phyloP scores from a whole-genome alignment of 1,140 invertebrate genomes.

The Mesaphorura yosii region DNA sequence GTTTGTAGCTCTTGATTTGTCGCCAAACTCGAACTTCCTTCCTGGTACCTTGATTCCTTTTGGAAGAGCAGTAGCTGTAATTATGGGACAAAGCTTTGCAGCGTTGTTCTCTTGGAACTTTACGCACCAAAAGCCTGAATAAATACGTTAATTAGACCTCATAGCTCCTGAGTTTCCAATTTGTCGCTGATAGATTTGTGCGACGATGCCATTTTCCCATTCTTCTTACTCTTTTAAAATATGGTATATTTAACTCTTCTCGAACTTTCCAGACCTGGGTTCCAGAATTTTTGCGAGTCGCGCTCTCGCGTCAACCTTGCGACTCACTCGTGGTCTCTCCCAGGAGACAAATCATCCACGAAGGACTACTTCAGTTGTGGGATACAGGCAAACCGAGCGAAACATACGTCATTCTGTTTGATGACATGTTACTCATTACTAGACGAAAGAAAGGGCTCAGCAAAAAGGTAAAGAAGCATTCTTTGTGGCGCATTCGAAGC shows the following conservation, averaged over 20 bases:
- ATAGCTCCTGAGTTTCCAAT: no score
- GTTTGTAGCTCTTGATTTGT: no score
- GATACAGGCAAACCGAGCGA: slow-evolving; percentile 47
- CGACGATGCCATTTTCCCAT: not conserved
- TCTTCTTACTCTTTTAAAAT: not conserved
- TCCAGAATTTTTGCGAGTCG: slow-evolving; percentile 45
- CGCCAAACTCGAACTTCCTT: no score
- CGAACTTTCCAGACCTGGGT: slow-evolving; percentile 40
- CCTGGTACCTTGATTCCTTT: no score
- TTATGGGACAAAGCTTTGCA: no score
- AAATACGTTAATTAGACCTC: no score
- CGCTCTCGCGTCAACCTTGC: slow-evolving; percentile 52
- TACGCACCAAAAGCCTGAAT: no score
- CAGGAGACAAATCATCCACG: slow-evolving; percentile 49
- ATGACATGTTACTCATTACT: slow-evolving; percentile 57
- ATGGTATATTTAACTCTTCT: not conserved
- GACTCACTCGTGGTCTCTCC: slow-evolving; percentile 54
- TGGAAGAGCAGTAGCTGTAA: no score
- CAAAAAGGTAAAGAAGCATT: slow-evolving; percentile 43
- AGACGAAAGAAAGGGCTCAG: slow-evolving; percentile 48
- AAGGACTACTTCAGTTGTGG: slow-evolving; percentile 48
- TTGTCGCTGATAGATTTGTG: no score
- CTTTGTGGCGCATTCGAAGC: not conserved
- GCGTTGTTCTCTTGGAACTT: no score
- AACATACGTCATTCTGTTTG: slow-evolving; percentile 55